Evolutionary conservation across 2,888 invertebrate genomes (phyloP).

Genomic region (Drosophila subsilvestris): DNA sequence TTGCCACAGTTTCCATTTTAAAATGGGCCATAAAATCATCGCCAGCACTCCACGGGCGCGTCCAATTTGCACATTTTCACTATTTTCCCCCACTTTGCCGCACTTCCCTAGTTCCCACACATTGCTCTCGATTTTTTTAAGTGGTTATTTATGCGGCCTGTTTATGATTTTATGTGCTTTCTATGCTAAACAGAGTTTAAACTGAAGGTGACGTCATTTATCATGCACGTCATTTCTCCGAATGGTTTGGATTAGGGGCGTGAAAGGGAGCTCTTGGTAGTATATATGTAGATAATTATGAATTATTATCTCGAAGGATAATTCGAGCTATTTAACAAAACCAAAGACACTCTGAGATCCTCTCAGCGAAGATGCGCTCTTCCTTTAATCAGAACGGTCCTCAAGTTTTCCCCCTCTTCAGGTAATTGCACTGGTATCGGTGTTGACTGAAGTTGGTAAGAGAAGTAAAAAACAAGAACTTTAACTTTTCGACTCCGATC

Average conservation of each 20-base stretch:
- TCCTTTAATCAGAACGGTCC: too few species aligned
- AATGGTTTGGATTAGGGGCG: constrained; percentile 15
- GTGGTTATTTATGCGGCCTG: constrained; percentile 60
- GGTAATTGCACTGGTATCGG: too few species aligned
- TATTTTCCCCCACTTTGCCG: constrained; percentile 50
- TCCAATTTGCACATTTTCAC: constrained; percentile 81
- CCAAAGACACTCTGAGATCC: too few species aligned
- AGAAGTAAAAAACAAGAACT: too few species aligned
- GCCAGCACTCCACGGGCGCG: constrained; percentile 52
- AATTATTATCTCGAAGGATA: constrained; percentile 20
- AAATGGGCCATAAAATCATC: constrained; percentile 64
- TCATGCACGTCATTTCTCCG: constrained; percentile 43
- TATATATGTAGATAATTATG: constrained; percentile 31
- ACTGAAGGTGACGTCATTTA: constrained; percentile 72
- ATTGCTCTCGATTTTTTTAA: constrained; percentile 59
- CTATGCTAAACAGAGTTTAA: constrained; percentile 72
- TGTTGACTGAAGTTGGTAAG: too few species aligned
- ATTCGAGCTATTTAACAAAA: background rate
- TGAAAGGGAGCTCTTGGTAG: constrained; percentile 12
- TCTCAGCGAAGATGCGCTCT: too few species aligned
- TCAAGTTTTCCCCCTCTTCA: too few species aligned
- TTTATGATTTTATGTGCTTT: constrained; percentile 76
- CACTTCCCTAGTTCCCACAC: background rate
- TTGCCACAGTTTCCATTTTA: constrained; percentile 52
- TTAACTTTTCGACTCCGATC: too few species aligned